Conservation (phyloP, 2,888 invertebrate genomes). For the Syritta pipiens region DNA sequence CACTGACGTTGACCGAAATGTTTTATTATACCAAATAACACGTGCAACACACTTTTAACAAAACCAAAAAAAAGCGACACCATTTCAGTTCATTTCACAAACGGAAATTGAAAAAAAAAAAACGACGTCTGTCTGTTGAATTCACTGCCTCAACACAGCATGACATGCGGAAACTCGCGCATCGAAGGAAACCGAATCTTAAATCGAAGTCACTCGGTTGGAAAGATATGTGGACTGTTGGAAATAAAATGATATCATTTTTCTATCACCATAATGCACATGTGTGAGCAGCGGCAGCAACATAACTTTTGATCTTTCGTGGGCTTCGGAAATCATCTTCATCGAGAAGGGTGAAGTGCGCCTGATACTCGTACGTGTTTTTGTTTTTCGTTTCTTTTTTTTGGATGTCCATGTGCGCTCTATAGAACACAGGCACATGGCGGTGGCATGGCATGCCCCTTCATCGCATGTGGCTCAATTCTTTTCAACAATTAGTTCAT, state of each 20-base stretch:
- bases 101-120: slow-evolving; percentile 42
- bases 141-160: background rate
- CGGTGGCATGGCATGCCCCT: no score
- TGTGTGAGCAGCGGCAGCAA: slow-evolving; percentile 25
- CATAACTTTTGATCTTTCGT: slow-evolving; percentile 37
- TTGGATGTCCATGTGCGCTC: background rate
- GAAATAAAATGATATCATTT: slow-evolving; percentile 59
- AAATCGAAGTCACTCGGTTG: slow-evolving; percentile 56
- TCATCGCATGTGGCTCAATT: background rate
- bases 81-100: slow-evolving; percentile 34
- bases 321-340: slow-evolving; percentile 24
- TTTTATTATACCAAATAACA: no score
- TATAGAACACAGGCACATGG: background rate
- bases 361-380: no score
- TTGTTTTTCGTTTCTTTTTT: slow-evolving; percentile 26
- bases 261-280: slow-evolving; percentile 44
- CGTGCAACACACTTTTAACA: no score
- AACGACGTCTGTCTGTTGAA: slow-evolving; percentile 4
- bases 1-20: no score
- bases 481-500: slow-evolving; percentile 31
- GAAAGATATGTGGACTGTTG: slow-evolving; percentile 62
- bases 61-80: no score
- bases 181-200: slow-evolving; percentile 43
- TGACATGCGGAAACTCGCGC: slow-evolving; percentile 46
- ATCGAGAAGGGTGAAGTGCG: slow-evolving; percentile 28